Percentiles rank a stretch among this genome's conserved stretches.
Evolutionary conservation across 2,888 invertebrate species (phyloP).

Genomic region (Orgyia antiqua): DNA sequence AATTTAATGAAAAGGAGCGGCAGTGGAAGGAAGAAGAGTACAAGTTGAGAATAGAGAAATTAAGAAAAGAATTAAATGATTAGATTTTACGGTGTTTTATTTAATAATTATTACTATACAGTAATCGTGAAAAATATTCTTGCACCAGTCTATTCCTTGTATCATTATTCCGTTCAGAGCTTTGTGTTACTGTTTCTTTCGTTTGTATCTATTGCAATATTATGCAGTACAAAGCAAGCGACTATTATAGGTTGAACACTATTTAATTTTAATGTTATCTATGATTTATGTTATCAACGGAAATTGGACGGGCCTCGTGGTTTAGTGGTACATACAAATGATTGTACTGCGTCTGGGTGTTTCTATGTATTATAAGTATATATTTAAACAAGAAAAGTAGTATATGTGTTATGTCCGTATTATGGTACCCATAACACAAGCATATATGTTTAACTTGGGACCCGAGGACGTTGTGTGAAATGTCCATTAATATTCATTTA

Average conservation of each 20-base stretch:
- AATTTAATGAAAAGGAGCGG: slow-evolving; percentile 7
- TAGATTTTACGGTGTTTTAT: slow-evolving; percentile 1
- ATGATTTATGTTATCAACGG: too few relatives aligned
- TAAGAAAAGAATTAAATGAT: slow-evolving; percentile 7
- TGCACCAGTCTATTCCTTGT: not conserved
- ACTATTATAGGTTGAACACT: slow-evolving; percentile 9
- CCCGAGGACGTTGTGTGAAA: too few relatives aligned
- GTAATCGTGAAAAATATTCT: slow-evolving; percentile 1
- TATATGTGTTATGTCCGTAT: too few relatives aligned
- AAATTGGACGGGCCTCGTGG: too few relatives aligned
- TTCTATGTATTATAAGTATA: too few relatives aligned
- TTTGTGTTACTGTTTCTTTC: not conserved
- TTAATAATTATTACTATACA: not conserved
- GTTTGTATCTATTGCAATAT: slow-evolving; percentile 6
- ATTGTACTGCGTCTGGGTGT: too few relatives aligned
- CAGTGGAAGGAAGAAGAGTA: slow-evolving; percentile 10
- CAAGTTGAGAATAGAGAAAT: slow-evolving; percentile 9
- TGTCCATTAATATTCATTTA: too few relatives aligned
- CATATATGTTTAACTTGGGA: too few relatives aligned
- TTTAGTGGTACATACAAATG: too few relatives aligned
- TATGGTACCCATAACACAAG: too few relatives aligned
- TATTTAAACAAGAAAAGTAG: too few relatives aligned
- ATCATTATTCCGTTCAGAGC: not conserved
- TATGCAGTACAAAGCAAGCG: slow-evolving; percentile 9
- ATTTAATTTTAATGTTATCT: not conserved